A percentile compares a stretch with the other conserved stretches of the same genome.
phyloP scores from a whole-genome alignment of 1,140 invertebrate species.

The Rhyacophila brunnea region DNA sequence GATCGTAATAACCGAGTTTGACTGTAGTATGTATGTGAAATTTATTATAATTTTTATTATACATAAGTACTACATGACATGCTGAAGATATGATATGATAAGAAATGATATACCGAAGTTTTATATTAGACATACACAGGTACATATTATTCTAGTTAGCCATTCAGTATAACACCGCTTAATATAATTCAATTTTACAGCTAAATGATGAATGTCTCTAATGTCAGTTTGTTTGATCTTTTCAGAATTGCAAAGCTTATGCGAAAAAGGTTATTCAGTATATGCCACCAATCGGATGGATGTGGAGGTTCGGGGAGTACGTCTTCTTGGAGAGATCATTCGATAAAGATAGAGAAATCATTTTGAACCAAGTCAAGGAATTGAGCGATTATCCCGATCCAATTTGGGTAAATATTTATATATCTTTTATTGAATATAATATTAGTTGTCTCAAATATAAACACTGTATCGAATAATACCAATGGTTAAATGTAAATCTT shows the following conservation, averaged over 20 bases:
- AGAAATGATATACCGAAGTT: too few relatives aligned
- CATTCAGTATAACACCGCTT: too few relatives aligned
- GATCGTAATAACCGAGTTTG: too few relatives aligned
- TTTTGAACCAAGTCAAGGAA: slow-evolving; percentile 76
- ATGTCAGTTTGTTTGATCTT: too few relatives aligned
- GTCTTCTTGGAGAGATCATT: slow-evolving; percentile 90
- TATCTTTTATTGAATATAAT: not conserved
- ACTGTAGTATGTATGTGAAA: not conserved
- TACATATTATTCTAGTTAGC: too few relatives aligned
- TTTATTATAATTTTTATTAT: not conserved
- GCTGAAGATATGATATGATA: too few relatives aligned
- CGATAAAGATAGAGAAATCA: slow-evolving; percentile 84
- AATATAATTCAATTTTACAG: too few relatives aligned
- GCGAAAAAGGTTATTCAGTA: slow-evolving; percentile 90
- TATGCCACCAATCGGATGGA: slow-evolving; percentile 92
- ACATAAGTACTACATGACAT: not conserved
- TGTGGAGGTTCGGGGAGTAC: slow-evolving; percentile 91
- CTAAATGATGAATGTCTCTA: too few relatives aligned
- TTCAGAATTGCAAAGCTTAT: slow-evolving; percentile 91
- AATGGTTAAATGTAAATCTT: too few relatives aligned
- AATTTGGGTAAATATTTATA: slow-evolving; percentile 68
- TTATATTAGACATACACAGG: too few relatives aligned
- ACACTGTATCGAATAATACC: too few relatives aligned
- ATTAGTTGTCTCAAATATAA: not conserved
- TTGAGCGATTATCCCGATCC: slow-evolving; percentile 84